These are phyloP conservation scores for Drosophila sulfurigaster DNA, from an alignment of 1,140 invertebrate genomes.

Conservation along the genomic window DNA sequence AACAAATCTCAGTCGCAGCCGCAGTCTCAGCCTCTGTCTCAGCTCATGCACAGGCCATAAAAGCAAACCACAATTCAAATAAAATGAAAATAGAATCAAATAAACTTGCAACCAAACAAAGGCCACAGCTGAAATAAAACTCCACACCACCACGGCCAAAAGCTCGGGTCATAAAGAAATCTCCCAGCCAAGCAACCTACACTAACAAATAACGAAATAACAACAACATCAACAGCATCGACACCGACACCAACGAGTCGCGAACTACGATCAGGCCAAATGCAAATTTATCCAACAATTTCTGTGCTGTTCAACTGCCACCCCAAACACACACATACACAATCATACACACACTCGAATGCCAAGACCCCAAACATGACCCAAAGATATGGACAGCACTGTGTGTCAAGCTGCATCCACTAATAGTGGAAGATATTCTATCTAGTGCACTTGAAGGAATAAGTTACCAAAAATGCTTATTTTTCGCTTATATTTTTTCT, in stretches of 20 bases:
- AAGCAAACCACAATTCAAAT: constrained; percentile 79
- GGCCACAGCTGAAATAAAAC: constrained; percentile 60
- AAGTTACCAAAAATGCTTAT: too few relatives aligned
- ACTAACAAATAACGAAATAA: too few relatives aligned
- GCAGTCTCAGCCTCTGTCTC: constrained; percentile 4
- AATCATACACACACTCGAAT: not conserved
- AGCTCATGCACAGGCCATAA: constrained; percentile 72
- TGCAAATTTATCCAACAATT: constrained; percentile 60
- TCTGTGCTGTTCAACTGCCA: constrained; percentile 14
- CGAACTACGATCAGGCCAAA: constrained; percentile 70
- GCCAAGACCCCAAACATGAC: constrained; percentile 20
- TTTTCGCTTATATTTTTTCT: too few relatives aligned
- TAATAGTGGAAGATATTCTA: not conserved
- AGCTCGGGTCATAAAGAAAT: constrained; percentile 78
- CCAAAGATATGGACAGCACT: constrained; percentile 36
- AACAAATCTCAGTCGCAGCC: constrained; percentile 64
- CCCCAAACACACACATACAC: constrained; percentile 2
- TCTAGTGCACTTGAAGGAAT: not conserved
- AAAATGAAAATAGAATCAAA: constrained; percentile 83
- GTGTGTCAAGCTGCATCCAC: constrained; percentile 6
- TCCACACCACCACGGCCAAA: constrained; percentile 38
- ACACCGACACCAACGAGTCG: constrained; percentile 41
- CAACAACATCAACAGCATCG: not conserved
- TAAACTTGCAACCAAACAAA: constrained; percentile 71
- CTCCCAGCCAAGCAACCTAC: constrained; percentile 26